Evolutionary conservation across 2,888 invertebrate species (phyloP), one percentile per base, ranked within the genome.

Genomic region (Cryptocephalus moraei): DNA sequence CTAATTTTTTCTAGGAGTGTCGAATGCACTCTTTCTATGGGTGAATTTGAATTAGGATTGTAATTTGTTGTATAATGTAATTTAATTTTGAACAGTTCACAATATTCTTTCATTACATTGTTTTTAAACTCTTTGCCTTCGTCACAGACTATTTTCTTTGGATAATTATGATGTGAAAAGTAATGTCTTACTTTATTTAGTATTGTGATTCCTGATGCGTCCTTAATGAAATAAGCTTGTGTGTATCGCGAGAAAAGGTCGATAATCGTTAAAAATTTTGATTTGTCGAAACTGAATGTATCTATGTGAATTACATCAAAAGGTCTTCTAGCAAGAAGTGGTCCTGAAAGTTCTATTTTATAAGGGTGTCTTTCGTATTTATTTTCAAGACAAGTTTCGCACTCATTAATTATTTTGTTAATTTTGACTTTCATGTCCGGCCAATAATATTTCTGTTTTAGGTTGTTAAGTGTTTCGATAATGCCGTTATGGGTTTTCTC

Each of bases 281-380:
- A 9, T 3, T 31, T 42, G 10, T 22, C 22, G 10, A 42, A 13
- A n/a, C 32, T n/a, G 8, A 42, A 42, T 2, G 32, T 32, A 12
- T 42, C 31, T 32, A 42, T 9, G 12, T 31, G 32, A 2, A 42
- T 4, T 1, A 11, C 9, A 6, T 42, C 8, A 8, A 42, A 42
- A 42, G 42, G 51, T 48, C 50, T 49, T 33, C 49, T 50, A 6
- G 51, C 43, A 8, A 53, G n/a, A n/a, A n/a, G n/a, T n/a, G n/a
- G n/a, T n/a, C n/a, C n/a, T n/a, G n/a, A 34, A 13, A 52, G 41
- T 10, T 53, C 50, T 1, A 48, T 47, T 43, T 49, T 48, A 13
- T 47, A 53, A 2, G 56, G 52, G 32, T 51, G 43, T 46, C 52
- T 47, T 44, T 53, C 50, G 38, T 56, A 55, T 46, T 56, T 53